Evolutionary conservation across 2,888 invertebrate species (phyloP).

Genomic region (Mythimna impura): DNA sequence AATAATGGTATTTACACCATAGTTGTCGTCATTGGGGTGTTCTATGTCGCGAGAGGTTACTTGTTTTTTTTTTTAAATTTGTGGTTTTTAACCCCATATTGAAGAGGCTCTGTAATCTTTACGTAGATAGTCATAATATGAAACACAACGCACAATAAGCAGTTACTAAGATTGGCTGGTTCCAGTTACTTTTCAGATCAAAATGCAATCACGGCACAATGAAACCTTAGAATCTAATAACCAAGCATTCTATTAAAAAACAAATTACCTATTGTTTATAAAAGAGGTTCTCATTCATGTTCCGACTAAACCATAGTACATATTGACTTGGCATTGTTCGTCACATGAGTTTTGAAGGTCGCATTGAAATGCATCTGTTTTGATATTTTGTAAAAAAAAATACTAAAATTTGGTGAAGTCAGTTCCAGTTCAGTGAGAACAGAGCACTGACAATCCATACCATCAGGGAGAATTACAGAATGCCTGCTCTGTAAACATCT

Average conservation of each 20-base stretch:
- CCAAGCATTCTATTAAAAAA: conserved; percentile 14
- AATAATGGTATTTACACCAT: neutral
- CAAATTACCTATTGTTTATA: conserved; percentile 20
- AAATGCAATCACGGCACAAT: conserved; percentile 19
- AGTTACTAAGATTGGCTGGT: neutral
- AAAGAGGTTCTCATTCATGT: conserved; percentile 1
- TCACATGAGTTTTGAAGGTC: conserved; percentile 30
- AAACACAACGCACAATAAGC: neutral
- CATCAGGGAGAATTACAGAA: too few relatives aligned
- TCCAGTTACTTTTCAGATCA: neutral
- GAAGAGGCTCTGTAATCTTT: neutral
- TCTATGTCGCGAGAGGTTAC: too few relatives aligned
- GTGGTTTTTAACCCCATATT: too few relatives aligned
- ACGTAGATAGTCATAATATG: neutral
- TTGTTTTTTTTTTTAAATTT: too few relatives aligned
- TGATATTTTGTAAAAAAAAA: too few relatives aligned
- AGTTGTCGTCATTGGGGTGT: neutral
- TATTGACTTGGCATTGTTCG: conserved; percentile 7
- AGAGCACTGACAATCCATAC: too few relatives aligned
- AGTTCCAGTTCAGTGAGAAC: too few relatives aligned
- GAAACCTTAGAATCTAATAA: conserved; percentile 22
- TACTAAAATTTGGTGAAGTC: too few relatives aligned
- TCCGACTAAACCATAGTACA: neutral
- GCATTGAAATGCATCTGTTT: neutral
- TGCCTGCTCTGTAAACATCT: too few relatives aligned